Percentiles rank a stretch among this genome's conserved stretches.
Evolutionary conservation across 2,888 invertebrate genomes (phyloP).

Genomic region (Eucriotettix oculatus): DNA sequence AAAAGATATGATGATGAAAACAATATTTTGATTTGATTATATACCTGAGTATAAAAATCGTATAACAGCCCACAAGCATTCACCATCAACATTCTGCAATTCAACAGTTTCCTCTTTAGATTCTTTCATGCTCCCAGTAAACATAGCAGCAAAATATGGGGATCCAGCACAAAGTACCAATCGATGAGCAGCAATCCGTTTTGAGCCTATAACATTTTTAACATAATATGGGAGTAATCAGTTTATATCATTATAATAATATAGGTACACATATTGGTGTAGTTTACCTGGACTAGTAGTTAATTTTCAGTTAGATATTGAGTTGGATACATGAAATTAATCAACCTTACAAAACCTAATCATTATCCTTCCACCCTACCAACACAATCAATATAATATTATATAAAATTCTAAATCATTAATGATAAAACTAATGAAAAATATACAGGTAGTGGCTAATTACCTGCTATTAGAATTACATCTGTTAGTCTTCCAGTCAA

Average conservation of each 20-base stretch:
- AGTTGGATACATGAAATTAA: background rate
- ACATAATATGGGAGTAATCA: background rate
- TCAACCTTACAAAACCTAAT: background rate
- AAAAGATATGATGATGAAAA: too few relatives aligned
- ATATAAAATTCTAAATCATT: too few relatives aligned
- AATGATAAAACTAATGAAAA: background rate
- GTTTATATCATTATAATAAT: constrained; percentile 3
- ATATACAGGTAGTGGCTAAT: constrained; percentile 19
- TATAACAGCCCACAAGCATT: constrained; percentile 68
- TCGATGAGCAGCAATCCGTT: constrained; percentile 63
- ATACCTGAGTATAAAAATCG: constrained; percentile 81
- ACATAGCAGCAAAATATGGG: constrained; percentile 93
- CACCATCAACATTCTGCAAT: constrained; percentile 68
- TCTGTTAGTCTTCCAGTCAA: constrained; percentile 73
- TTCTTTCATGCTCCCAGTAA: constrained; percentile 74
- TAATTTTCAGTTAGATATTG: background rate
- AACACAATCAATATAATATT: background rate
- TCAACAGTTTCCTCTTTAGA: constrained; percentile 69
- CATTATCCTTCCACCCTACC: background rate
- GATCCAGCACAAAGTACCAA: constrained; percentile 81
- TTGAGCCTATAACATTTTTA: constrained; percentile 22
- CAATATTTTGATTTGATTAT: too few relatives aligned
- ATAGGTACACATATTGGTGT: background rate
- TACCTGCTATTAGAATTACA: constrained; percentile 67
- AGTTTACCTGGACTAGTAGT: background rate